Evolutionary conservation across 2,797 vertebrate genomes (phyloP).

Genomic region (Ibycter americanus): DNA sequence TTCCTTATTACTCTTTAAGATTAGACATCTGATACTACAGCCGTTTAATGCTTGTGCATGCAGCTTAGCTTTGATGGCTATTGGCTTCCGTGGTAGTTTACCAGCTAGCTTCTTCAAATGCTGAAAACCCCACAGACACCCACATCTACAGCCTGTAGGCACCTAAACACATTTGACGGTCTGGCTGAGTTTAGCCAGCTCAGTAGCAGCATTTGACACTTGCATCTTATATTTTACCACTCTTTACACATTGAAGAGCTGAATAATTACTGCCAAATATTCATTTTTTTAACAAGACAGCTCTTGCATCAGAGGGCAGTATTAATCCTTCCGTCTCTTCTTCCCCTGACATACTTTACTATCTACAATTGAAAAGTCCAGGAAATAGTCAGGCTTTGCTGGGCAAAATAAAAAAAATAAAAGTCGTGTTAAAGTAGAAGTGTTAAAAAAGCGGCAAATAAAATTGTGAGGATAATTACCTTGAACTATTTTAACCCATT

Average conservation of each 20-base stretch:
- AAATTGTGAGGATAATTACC: neutral
- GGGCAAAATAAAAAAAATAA: neutral
- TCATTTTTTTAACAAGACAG: neutral
- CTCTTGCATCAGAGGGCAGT: neutral
- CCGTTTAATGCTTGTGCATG: neutral
- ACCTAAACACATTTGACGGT: neutral
- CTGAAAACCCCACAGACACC: neutral
- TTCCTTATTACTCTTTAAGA: neutral
- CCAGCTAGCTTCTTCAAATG: neutral
- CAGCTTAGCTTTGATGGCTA: neutral
- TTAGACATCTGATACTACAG: neutral
- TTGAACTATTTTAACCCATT: slow-evolving; percentile 10
- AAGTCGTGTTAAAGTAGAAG: neutral
- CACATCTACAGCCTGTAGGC: neutral
- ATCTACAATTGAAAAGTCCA: neutral
- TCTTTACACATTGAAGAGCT: neutral
- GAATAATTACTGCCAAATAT: neutral
- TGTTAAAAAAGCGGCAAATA: neutral
- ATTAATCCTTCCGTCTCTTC: neutral
- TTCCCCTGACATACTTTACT: neutral
- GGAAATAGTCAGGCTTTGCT: neutral
- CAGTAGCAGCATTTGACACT: neutral
- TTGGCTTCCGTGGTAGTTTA: neutral
- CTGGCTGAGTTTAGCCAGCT: neutral
- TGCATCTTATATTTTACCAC: neutral